Base-by-base conservation (phyloP, 2,888 invertebrate genomes). In the Hedychridium roseum region DNA sequence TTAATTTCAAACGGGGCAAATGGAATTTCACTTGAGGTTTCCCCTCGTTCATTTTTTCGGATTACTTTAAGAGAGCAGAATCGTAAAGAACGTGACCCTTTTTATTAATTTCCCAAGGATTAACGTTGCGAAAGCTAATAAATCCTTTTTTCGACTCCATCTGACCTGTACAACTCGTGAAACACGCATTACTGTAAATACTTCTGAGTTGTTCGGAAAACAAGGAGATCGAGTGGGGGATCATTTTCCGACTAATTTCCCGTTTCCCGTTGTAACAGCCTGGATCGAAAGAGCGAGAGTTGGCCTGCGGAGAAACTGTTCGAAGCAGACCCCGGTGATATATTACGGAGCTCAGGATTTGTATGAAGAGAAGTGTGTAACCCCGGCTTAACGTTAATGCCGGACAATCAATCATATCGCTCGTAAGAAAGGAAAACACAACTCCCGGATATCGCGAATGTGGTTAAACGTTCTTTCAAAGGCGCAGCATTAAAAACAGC, bases 281-380 rank as follows among this genome's bases (percentile, higher is more conserved):
- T 14, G 18, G 3, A 5, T 15, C 43, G 34, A 46, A 41, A 60
- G 54, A 53, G 48, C 49, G 48, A 38, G 39, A 50, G 52, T 47
- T 43, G 41, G 37, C 34, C 18, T 54, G 50, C 47, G 64, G 64
- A 54, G 70, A 65, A 76, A 70, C 76, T 76, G 76, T 60, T 74
- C 64, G 53, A 46, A 34, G 54, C 74, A 74, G 74, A 59, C 66
- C 52, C 57, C 45, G 57, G 71, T 76, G 76, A 78, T 78, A 78
- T 76, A 78, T 78, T 73, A 73, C 63, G 62, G 57, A 66, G 70
- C 57, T 70, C 66, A 66, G 66, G 71, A 70, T 68, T 74, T 72
- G 72, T 76, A 77, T 74, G 72, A 74, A 74, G 68, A 72, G 70
- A 71, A 76, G 76, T 75, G 74, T 77, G 76, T 77, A 77, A 74